Conservation (phyloP, 1,140 invertebrate genomes). For the Neodiprion pinetum region DNA sequence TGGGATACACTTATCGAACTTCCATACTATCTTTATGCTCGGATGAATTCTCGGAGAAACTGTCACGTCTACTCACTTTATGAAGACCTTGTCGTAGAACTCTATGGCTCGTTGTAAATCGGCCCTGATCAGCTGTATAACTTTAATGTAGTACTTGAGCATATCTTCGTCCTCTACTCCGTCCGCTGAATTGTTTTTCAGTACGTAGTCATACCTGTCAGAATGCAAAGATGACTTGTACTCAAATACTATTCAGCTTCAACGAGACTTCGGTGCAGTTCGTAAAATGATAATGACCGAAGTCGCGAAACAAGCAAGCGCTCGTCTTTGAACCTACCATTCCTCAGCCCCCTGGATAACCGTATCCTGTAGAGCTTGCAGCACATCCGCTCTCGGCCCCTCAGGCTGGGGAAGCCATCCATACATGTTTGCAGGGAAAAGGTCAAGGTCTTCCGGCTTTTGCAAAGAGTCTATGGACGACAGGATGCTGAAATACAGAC, state of each 20-base stretch:
- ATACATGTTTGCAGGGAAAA: conserved; percentile 75
- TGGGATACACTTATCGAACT: background rate
- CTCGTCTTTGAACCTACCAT: conserved; percentile 59
- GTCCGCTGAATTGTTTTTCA: conserved; percentile 72
- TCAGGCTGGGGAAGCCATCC: conserved; percentile 69
- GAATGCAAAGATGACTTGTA: conserved; percentile 15
- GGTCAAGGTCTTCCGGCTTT: conserved; percentile 66
- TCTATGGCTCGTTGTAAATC: conserved; percentile 84
- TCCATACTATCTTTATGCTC: background rate
- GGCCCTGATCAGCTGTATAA: conserved; percentile 80
- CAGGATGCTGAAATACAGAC: conserved; percentile 64
- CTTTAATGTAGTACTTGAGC: conserved; percentile 79
- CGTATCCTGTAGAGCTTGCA: conserved; percentile 69
- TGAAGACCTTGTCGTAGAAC: conserved; percentile 83
- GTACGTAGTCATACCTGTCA: conserved; percentile 72
- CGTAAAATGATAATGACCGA: background rate
- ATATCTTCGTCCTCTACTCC: conserved; percentile 66
- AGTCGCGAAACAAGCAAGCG: background rate
- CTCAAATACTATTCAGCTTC: background rate
- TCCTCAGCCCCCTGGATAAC: conserved; percentile 76
- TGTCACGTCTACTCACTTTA: conserved; percentile 67
- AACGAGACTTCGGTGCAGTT: background rate
- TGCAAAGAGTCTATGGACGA: conserved; percentile 66
- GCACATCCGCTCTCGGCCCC: conserved; percentile 64
- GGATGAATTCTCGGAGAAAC: background rate